Conservation (phyloP, 2,113 vertebrate species). For the Nibea albiflora region DNA sequence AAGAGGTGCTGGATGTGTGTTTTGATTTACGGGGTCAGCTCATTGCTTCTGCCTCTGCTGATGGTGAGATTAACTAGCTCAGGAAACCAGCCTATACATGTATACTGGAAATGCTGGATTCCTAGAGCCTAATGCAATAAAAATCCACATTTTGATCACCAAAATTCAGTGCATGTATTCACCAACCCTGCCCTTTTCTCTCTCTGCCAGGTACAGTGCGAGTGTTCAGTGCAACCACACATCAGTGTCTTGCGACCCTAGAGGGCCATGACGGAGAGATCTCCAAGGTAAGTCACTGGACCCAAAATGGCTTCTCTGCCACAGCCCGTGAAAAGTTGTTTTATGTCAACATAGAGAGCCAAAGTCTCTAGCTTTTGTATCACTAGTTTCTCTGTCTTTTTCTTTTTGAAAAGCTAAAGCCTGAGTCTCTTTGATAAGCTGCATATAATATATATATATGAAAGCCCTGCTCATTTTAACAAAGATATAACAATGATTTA, state of each 20-base stretch:
- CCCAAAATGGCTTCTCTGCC: neutral
- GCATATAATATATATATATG: neutral
- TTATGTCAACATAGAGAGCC: neutral
- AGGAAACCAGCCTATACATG: too few relatives aligned
- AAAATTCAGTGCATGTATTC: too few relatives aligned
- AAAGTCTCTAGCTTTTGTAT: neutral
- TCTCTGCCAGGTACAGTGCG: conserved; percentile 87
- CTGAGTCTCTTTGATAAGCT: neutral
- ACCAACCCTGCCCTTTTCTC: neutral
- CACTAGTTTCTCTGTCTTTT: neutral
- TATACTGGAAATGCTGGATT: too few relatives aligned
- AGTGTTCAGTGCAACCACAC: conserved; percentile 87
- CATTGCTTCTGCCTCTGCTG: conserved; percentile 91
- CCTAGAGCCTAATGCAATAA: neutral
- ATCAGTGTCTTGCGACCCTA: conserved; percentile 87
- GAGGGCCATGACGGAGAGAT: conserved; percentile 93
- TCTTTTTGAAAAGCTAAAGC: neutral
- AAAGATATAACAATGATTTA: neutral
- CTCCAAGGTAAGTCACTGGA: conserved; percentile 88
- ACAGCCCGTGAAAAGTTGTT: neutral
- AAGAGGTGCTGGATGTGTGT: conserved; percentile 93
- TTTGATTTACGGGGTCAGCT: conserved; percentile 93
- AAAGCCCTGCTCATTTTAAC: neutral
- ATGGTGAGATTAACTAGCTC: conserved; percentile 83
- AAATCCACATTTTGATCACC: too few relatives aligned